A percentile compares a stretch with the other conserved stretches of the same genome.
Evolutionary conservation across 2,888 invertebrate species (phyloP).

Genomic region (Cephus pygmeus): DNA sequence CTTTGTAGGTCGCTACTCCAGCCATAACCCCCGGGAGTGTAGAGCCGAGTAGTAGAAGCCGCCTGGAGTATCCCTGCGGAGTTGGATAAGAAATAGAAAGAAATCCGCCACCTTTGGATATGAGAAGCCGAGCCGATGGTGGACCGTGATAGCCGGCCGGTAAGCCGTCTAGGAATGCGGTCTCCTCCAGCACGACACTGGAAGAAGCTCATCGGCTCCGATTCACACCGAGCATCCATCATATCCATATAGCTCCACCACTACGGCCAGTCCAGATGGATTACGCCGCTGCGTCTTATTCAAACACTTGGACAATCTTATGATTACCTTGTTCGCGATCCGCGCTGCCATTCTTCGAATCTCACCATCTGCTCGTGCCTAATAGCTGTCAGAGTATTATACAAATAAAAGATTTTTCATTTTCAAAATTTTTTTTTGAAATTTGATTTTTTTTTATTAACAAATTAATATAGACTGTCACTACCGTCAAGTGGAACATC

Average conservation of each 20-base stretch:
- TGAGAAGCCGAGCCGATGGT: constrained; percentile 42
- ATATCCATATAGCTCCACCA: neutral
- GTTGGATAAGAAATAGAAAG: constrained; percentile 53
- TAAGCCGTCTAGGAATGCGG: constrained; percentile 64
- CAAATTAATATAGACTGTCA: neutral
- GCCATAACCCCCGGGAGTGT: constrained; percentile 7
- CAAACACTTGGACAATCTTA: neutral
- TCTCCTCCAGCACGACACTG: constrained; percentile 20
- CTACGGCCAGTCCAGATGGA: neutral
- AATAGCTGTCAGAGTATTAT: neutral
- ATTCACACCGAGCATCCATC: neutral
- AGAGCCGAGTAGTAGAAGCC: constrained; percentile 71
- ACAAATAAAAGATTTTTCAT: neutral
- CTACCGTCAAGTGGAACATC: neutral
- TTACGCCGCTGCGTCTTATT: neutral
- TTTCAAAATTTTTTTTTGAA: neutral
- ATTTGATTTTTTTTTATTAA: neutral
- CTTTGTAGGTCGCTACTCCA: neutral
- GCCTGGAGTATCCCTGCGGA: constrained; percentile 47
- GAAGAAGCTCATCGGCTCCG: neutral
- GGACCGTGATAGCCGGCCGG: constrained; percentile 45
- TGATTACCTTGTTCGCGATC: neutral
- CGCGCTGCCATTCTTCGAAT: neutral
- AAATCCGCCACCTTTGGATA: constrained; percentile 59
- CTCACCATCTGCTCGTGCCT: neutral